Evolutionary conservation across 2,797 vertebrate genomes (phyloP), one percentile per base, ranked within the genome.

Genomic region (Periophthalmus magnuspinnatus): DNA sequence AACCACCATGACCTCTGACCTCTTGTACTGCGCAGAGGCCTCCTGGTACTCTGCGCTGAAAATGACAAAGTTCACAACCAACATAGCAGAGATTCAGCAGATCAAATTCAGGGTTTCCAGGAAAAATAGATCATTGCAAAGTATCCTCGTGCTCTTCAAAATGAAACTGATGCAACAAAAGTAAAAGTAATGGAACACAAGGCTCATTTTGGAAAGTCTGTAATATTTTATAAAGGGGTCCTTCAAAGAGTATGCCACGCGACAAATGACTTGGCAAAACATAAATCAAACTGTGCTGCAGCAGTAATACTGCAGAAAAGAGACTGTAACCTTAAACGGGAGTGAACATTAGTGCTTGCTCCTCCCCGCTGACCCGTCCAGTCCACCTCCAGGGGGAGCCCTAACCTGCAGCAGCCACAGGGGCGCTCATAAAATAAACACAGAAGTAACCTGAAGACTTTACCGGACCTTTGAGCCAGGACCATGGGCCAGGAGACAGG

Each of bases 381-480:
- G 62, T 82, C 75, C 75, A 82, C 81, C 82, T 86, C 83, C 65
- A 81, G 79, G 80, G 82, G 84, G 70, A 81, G 80, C 85, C 86
- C 84, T 72, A 76, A 82, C 79, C 71, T 76, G 77, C 82, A 76
- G 83, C 82, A 67, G 64, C 72, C 72, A 74, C 69, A 69, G 61
- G 90, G 78, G 82, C 65, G 52, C 89, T 90, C 62, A 71, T 88
- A 91, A 91, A 93, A 92, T 84, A 88, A 92, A 92, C 86, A 91
- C 75, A 80, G 85, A 82, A 80, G 67, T 74, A 71, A 72, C 59
- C 74, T 85, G 75, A 91, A 89, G 81, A 91, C 86, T 92, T 92
- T 91, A 89, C 90, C 90, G 92, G 86, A 77, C 82, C 82, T 70
- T 74, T 56, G 77, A 81, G 79, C 56, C 41, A 2, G 67, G 69